A percentile compares a stretch with the other conserved stretches of the same genome.
Conservation (phyloP, 2,888 invertebrate species). For the Hylaea fasciaria region DNA sequence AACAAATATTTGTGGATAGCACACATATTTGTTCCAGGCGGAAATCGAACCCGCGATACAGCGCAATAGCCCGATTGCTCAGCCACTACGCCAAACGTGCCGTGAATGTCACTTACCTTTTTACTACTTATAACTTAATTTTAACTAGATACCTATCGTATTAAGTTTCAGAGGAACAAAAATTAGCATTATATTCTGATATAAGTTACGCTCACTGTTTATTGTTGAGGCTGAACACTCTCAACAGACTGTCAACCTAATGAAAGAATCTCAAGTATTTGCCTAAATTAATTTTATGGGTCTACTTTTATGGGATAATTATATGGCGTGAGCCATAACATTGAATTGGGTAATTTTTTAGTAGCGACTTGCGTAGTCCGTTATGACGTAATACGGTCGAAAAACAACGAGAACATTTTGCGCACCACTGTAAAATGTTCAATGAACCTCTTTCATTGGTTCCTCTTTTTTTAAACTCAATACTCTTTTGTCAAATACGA, state of each 20-base stretch:
- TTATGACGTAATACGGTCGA: constrained; percentile 15
- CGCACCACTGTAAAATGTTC: no score
- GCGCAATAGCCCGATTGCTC: no score
- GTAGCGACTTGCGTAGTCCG: constrained; percentile 9
- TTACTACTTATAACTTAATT: no score
- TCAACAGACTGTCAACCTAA: constrained; percentile 34
- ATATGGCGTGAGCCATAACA: constrained; percentile 23
- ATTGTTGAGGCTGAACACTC: constrained; percentile 9
- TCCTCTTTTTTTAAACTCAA: no score
- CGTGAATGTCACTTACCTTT: no score
- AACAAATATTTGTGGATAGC: no score
- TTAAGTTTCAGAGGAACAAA: constrained; percentile 6
- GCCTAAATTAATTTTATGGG: constrained; percentile 42
- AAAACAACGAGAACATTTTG: no score
- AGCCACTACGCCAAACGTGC: no score
- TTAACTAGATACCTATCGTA: no score
- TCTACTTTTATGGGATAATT: constrained; percentile 39
- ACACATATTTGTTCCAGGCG: no score
- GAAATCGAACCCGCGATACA: no score
- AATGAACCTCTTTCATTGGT: background rate
- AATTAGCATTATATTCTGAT: constrained; percentile 5
- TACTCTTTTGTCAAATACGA: no score
- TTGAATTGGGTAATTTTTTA: constrained; percentile 23
- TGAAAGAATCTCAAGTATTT: constrained; percentile 37
- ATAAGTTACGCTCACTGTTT: constrained; percentile 5